phyloP scores from a whole-genome alignment of 2,113 vertebrate genomes.

The Montifringilla adamsi region DNA sequence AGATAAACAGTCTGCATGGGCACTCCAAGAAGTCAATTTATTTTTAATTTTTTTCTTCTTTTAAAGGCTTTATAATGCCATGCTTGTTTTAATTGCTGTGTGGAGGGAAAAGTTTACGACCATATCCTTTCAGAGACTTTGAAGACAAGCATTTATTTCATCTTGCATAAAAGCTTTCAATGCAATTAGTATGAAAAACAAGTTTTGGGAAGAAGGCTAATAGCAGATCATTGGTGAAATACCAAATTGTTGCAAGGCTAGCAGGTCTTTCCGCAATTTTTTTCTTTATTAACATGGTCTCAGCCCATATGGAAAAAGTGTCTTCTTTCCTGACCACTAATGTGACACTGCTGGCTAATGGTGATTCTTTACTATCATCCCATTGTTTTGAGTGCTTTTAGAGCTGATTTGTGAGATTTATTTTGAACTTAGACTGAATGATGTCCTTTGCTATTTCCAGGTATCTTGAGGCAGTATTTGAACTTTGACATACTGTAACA shows the following conservation, averaged over 20 bases:
- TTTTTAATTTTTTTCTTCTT: neutral
- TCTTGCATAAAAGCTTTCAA: neutral
- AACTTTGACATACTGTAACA: neutral
- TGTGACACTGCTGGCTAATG: neutral
- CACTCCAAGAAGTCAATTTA: neutral
- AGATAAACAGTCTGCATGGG: neutral
- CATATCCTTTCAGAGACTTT: neutral
- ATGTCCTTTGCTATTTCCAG: neutral
- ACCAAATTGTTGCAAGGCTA: neutral
- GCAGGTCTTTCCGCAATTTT: neutral
- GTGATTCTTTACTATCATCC: fast-evolving
- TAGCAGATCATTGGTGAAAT: neutral
- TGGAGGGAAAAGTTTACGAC: neutral
- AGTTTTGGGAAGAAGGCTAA: neutral
- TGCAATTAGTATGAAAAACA: neutral
- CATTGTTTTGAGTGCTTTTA: neutral
- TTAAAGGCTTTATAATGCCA: neutral
- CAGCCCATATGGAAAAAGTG: neutral
- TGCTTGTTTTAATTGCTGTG: neutral
- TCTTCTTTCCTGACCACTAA: neutral
- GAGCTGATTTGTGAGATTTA: neutral
- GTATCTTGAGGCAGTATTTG: neutral
- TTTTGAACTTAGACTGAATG: neutral
- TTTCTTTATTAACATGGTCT: neutral
- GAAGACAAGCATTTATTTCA: neutral